Conservation (phyloP, 2,113 vertebrate species). For the Nibea albiflora region DNA sequence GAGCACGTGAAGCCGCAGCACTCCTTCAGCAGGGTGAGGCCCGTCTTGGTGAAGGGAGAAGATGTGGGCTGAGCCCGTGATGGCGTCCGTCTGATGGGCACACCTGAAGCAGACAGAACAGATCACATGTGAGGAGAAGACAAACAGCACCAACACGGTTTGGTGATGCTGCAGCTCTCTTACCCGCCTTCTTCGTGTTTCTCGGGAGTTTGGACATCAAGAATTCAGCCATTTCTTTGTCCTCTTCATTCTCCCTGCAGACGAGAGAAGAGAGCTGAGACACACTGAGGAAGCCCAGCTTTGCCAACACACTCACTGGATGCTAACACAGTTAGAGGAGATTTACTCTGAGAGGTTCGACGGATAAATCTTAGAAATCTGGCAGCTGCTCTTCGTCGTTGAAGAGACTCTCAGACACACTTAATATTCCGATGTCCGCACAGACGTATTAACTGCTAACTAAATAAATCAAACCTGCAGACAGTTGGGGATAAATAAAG, state of each 20-base stretch:
- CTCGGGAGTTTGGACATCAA: slow-evolving; percentile 88
- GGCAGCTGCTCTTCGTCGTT: not conserved
- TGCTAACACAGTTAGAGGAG: not conserved
- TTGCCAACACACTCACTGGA: not conserved
- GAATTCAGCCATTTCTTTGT: slow-evolving; percentile 93
- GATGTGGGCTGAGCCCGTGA: slow-evolving; percentile 85
- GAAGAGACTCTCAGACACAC: not conserved
- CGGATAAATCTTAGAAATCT: not conserved
- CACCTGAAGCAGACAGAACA: slow-evolving; percentile 63
- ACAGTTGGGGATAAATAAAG: not conserved
- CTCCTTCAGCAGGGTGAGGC: slow-evolving; percentile 90
- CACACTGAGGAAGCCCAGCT: not conserved
- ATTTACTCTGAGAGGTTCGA: slow-evolving; percentile 5
- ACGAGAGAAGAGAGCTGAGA: not conserved
- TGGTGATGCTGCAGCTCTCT: not conserved
- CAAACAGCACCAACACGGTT: not conserved
- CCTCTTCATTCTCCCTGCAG: slow-evolving; percentile 89
- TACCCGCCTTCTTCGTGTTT: slow-evolving; percentile 82
- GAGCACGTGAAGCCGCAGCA: slow-evolving; percentile 93
- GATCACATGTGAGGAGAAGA: not conserved
- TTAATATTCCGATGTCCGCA: not conserved
- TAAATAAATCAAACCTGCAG: no score
- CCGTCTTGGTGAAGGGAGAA: slow-evolving; percentile 85
- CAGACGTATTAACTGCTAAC: no score
- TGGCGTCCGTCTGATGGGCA: slow-evolving; percentile 75